A percentile compares a stretch with the other conserved stretches of the same genome.
These are phyloP conservation scores for Anolis carolinensis DNA, from an alignment of 2,113 vertebrate species.

Conservation along the genomic window DNA sequence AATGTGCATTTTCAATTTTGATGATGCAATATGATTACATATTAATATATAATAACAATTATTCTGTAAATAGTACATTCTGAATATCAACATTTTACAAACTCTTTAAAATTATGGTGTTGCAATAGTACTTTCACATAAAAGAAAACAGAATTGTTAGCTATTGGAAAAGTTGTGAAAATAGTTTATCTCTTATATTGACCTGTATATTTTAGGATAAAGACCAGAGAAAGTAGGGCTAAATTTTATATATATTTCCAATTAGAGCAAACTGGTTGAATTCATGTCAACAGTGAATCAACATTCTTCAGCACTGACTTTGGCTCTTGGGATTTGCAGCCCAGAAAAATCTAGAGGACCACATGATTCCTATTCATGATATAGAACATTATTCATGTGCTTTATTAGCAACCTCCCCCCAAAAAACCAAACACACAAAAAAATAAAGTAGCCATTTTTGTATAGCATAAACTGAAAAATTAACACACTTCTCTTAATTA, in stretches of 20 bases:
- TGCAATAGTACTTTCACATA: not conserved
- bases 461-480: not conserved
- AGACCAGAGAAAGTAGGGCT: not conserved
- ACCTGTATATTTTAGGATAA: not conserved
- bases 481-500: not conserved
- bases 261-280: too few relatives aligned
- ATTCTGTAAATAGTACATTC: not conserved
- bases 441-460: not conserved
- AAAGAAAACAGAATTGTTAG: not conserved
- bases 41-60: not conserved
- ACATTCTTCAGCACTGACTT: too few relatives aligned
- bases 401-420: too few relatives aligned
- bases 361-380: too few relatives aligned
- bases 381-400: too few relatives aligned
- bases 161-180: not conserved
- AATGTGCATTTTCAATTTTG: not conserved
- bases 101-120: not conserved
- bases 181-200: not conserved
- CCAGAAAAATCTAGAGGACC: too few relatives aligned
- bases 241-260: too few relatives aligned
- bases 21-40: not conserved
- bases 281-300: too few relatives aligned
- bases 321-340: too few relatives aligned
- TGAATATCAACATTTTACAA: not conserved
- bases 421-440: not conserved